A percentile compares a stretch with the other conserved stretches of the same genome.
phyloP scores from a whole-genome alignment of 2,888 invertebrate species.

The Sarcophaga variegata region DNA sequence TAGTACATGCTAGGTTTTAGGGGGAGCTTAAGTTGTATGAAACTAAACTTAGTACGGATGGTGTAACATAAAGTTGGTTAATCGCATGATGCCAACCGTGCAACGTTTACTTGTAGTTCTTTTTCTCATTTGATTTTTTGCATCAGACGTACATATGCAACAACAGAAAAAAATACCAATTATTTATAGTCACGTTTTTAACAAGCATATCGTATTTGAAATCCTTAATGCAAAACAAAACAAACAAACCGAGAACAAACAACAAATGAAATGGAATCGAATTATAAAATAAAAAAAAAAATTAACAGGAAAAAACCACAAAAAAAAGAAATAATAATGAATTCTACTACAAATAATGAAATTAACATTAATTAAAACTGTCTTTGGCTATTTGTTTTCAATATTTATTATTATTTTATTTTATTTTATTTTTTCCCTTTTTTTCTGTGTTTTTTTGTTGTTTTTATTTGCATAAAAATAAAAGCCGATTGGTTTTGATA shows the following conservation, averaged over 20 bases:
- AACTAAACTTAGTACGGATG: background rate
- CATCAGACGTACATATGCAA: background rate
- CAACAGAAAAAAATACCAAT: background rate
- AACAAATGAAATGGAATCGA: background rate
- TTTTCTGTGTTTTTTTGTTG: background rate
- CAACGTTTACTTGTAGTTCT: background rate
- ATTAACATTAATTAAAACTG: constrained; percentile 29
- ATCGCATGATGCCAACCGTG: background rate
- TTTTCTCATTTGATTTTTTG: background rate
- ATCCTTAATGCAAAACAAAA: constrained; percentile 5
- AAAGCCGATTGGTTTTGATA: too few species aligned
- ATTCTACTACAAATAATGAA: constrained; percentile 10
- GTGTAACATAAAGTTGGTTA: background rate
- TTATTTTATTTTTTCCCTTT: background rate
- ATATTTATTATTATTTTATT: too few species aligned
- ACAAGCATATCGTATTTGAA: background rate
- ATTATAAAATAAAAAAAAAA: background rate
- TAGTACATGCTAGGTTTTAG: too few species aligned
- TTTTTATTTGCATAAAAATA: too few species aligned
- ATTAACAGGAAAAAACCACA: background rate
- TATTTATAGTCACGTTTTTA: constrained; percentile 15
- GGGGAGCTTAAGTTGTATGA: too few species aligned
- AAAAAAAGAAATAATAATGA: background rate
- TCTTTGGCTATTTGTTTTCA: constrained; percentile 35
- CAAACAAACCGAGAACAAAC: background rate